These are phyloP conservation scores for Procambarus clarkii DNA, from an alignment of 1,140 invertebrate species.

Conservation along the genomic window DNA sequence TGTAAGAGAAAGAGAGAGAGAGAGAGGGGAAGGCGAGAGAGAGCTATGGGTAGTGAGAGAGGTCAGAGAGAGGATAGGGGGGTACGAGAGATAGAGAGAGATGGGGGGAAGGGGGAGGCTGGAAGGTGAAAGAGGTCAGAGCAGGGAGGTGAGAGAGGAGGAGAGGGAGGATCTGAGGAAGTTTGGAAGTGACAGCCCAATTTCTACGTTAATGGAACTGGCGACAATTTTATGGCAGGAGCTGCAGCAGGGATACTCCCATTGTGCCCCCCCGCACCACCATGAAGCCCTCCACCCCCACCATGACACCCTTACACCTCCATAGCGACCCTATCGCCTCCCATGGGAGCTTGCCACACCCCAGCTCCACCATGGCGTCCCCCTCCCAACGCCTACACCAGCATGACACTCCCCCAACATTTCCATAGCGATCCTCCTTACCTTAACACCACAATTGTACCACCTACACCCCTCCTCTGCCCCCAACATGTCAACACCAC, in stretches of 20 bases:
- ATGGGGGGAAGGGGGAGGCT: too few relatives aligned
- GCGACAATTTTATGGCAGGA: constrained; percentile 39
- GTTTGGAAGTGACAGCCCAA: constrained; percentile 60
- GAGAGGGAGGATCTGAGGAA: constrained; percentile 13
- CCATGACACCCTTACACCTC: too few relatives aligned
- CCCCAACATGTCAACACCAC: background rate
- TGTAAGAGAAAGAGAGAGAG: too few relatives aligned
- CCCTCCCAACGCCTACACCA: too few relatives aligned
- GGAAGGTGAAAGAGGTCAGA: background rate
- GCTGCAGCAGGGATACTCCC: background rate
- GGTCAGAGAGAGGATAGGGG: too few relatives aligned
- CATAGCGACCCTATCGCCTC: background rate
- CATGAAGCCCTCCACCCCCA: too few relatives aligned
- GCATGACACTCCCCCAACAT: too few relatives aligned
- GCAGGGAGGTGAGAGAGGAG: background rate
- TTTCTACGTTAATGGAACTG: constrained; percentile 61
- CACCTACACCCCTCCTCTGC: background rate
- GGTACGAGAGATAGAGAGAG: too few relatives aligned
- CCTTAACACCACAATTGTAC: too few relatives aligned
- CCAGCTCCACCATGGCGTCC: background rate
- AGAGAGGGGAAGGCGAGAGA: too few relatives aligned
- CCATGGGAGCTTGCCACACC: background rate
- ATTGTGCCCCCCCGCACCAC: background rate
- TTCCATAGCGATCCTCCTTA: too few relatives aligned
- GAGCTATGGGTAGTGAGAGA: too few relatives aligned